These are phyloP conservation scores for Ptychochromis oligacanthus DNA, from an alignment of 2,113 vertebrate species.

Conservation along the genomic window DNA sequence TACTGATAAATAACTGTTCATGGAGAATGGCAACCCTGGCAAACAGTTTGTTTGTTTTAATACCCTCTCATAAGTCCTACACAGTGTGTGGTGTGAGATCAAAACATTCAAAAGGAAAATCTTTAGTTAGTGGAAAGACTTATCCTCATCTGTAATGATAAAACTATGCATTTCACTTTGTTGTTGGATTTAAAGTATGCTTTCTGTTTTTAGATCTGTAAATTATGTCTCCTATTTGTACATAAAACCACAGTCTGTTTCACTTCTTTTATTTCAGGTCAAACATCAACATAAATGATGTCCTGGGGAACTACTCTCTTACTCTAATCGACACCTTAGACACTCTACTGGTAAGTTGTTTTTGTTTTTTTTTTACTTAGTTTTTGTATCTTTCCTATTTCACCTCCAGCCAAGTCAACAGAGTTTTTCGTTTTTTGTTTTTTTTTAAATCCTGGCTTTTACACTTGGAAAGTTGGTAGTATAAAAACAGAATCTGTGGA, in stretches of 20 bases:
- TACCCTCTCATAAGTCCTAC: neutral
- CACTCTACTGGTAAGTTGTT: conserved; percentile 89
- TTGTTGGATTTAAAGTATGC: neutral
- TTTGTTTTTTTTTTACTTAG: neutral
- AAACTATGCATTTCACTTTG: neutral
- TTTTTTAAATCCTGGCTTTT: too few species aligned
- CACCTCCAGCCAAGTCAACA: neutral
- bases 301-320: conserved; percentile 96
- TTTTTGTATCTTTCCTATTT: neutral
- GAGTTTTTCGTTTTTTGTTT: neutral
- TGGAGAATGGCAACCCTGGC: neutral
- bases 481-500: neutral
- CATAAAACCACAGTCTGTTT: neutral
- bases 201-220: neutral
- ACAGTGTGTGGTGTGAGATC: neutral
- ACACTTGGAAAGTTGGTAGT: neutral
- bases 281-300: conserved; percentile 99
- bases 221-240: neutral
- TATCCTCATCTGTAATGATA: neutral
- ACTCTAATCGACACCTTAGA: conserved; percentile 96
- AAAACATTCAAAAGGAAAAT: neutral
- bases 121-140: neutral
- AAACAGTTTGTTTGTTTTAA: neutral
- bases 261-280: conserved; percentile 80
- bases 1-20: neutral